These are phyloP conservation scores for Otolemur garnettii DNA, from an alignment of 2,113 vertebrate species.

Conservation along the genomic window DNA sequence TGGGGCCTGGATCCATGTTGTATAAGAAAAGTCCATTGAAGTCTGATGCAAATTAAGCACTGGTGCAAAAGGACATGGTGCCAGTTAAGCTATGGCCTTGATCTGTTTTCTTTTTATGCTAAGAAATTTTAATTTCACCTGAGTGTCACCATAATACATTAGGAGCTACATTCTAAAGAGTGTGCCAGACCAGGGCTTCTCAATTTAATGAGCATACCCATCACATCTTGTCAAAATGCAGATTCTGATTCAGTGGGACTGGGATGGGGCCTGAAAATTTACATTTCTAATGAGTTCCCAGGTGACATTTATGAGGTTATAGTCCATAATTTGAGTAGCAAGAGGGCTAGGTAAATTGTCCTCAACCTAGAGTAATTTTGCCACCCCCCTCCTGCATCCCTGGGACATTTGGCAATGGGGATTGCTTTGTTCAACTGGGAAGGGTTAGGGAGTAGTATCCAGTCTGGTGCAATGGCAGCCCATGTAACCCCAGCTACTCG, in stretches of 20 bases:
- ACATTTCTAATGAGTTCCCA: conserved; percentile 1
- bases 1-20: not conserved
- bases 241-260: not conserved
- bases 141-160: not conserved
- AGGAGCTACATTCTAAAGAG: not conserved
- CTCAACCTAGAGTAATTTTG: not conserved
- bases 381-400: not conserved
- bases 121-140: not conserved
- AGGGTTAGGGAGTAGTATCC: not conserved
- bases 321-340: not conserved
- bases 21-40: not conserved
- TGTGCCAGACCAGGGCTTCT: not conserved
- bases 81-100: not conserved
- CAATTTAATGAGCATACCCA: not conserved
- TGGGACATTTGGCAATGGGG: not conserved
- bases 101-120: not conserved
- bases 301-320: not conserved
- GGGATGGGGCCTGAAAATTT: not conserved
- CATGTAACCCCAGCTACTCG: too few species aligned
- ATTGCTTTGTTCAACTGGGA: not conserved
- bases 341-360: not conserved
- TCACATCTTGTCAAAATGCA: not conserved
- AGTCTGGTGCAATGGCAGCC: too few species aligned
- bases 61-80: not conserved
- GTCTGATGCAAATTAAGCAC: not conserved